Base-by-base conservation (phyloP, 2,888 invertebrate species). In the Aphodius sticticus region DNA sequence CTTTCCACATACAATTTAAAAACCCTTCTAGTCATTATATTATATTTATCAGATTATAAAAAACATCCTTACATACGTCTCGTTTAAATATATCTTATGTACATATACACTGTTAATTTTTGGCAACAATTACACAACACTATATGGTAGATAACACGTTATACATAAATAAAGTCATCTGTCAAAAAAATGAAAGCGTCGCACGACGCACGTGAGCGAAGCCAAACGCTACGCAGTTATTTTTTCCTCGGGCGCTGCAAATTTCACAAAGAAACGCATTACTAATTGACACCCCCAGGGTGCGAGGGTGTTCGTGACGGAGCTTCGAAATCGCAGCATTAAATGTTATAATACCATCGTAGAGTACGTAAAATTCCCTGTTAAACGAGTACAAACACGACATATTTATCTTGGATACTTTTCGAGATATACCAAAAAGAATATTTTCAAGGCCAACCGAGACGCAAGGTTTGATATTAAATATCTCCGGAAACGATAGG, bases 91-190 rank as follows among this genome's bases (percentile, higher is more conserved):
- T 53, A 53, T 53, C 53, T 53, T 53, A 53, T 53, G 53, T 53
- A 53, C 53, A 53, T 53, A 53, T 53, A 53, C 53, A 53, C 53
- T 53, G 53, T 53, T 53, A 53, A 3, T 53, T 53, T 53, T 53
- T 53, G 53, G 53, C 53, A 53, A 53, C 53, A 53, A 53, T 53
- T 53, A 53, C 53, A 53, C 53, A 53, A 53, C 53, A 53, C 53
- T 53, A 53, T 53, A 53, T 26, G 26, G 53, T 53, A 53, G 2
- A 53, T 53, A 53, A 53, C 53, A 53, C 53, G 53, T 53, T 12
- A 53, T 53, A 53, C 7, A 53, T 53, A 53, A 53, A 53, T 53
- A 53, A 53, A 53, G 7, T 53, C 53, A 53, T 53, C 53, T 53
- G 53, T 53, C 53, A 53, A 53, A 53, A 6, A 53, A 53, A 53